Conservation (phyloP, 1,140 invertebrate genomes). For the Diuraphis noxia region DNA sequence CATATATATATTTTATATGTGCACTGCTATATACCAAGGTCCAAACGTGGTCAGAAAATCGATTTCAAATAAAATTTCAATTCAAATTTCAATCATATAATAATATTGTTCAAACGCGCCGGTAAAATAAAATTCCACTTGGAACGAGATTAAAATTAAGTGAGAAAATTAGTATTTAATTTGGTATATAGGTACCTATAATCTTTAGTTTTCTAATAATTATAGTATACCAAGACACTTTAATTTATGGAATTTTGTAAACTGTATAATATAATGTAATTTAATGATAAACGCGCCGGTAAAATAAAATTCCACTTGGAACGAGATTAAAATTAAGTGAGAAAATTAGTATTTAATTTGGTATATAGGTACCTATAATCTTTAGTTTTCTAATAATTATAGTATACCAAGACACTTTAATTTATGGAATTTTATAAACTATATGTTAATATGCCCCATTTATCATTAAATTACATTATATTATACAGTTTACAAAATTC, state of each 20-base stretch:
- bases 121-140: not conserved
- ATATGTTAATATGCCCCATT: not conserved
- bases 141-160: not conserved
- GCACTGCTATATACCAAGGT: not conserved
- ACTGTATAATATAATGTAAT: too few relatives aligned
- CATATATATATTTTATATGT: too few relatives aligned
- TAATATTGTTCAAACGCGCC: not conserved
- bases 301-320: too few relatives aligned
- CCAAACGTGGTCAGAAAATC: too few relatives aligned
- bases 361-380: not conserved
- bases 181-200: not conserved
- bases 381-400: not conserved
- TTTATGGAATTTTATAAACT: not conserved
- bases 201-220: not conserved
- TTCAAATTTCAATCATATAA: not conserved
- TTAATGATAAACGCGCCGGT: too few relatives aligned
- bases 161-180: not conserved
- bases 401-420: not conserved
- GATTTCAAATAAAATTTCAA: not conserved
- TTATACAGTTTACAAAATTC: not conserved
- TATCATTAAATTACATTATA: not conserved
- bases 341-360: not conserved
- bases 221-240: not conserved
- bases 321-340: not conserved
- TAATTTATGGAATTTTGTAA: not conserved